Evolutionary conservation across 2,113 vertebrate species (phyloP), one percentile per base, ranked within the genome.

Genomic region (Bos indicus): DNA sequence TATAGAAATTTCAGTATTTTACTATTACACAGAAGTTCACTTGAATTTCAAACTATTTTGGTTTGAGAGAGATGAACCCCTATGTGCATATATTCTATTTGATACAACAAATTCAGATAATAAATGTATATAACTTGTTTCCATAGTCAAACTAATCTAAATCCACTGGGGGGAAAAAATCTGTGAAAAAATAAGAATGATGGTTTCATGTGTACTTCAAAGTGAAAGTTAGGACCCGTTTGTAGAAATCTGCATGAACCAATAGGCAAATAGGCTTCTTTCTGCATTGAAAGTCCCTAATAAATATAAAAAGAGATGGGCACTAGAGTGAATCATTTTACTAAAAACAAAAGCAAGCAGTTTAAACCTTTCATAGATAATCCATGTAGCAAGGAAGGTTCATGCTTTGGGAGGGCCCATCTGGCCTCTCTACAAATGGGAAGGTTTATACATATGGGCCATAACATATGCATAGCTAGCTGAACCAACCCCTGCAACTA

Each of bases 351-450:
- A 94, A 92, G 25, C 82, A 95, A 88, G 67, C 56, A 90, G 92
- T 97, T 87, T 94, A 98, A 97, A 77, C 19, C 17, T 67, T 93
- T 94, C 94, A 46, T 59, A 91, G n/a, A 84, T 91, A 95, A 94
- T 96, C 84, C 85, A 89, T 54, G 46, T 95, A 74, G 80, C 59
- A n/a, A n/a, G 54, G 52, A 94, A 96, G 28, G 82, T 92, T 96
- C 88, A 92, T 93, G 48, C 81, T 80, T 95, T 83, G 95, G 90
- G 81, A 96, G 52, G 85, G 56, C 36, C 97, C 97, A 96, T 97
- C 97, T 98, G 97, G 96, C 82, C 94, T 96, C 51, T 93, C 90
- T 80, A 87, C 92, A 97, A 98, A 97, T 96, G 85, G 82, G 43
- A 96, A 84, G 48, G 36, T 95, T 92, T 96, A 91, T 97, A 40